A percentile compares a stretch with the other conserved stretches of the same genome.
Conservation (phyloP, 2,113 vertebrate species). For the Paradoxurus hermaphroditus region DNA sequence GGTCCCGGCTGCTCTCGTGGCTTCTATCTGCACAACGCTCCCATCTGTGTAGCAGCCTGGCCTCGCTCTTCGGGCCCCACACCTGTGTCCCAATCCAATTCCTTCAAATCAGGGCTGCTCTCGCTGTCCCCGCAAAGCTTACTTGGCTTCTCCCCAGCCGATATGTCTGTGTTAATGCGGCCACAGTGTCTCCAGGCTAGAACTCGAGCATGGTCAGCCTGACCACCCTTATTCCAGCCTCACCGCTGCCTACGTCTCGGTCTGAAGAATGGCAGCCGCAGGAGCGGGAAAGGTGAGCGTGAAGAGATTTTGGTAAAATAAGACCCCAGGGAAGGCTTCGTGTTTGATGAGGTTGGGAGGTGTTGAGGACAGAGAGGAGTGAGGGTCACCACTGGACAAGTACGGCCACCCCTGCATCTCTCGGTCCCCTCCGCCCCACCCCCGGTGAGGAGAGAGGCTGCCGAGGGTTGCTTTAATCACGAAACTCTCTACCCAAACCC, state of each 20-base stretch:
- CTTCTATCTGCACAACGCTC: no score
- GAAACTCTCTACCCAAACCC: background rate
- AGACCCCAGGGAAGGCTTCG: no score
- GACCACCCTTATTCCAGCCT: background rate
- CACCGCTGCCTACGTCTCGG: background rate
- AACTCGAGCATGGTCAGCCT: background rate
- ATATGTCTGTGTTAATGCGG: background rate
- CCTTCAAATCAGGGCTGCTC: background rate
- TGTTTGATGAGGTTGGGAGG: background rate
- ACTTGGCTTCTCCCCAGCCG: no score
- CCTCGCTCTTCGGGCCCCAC: background rate
- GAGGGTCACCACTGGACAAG: background rate
- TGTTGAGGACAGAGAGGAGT: no score
- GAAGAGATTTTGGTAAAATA: background rate
- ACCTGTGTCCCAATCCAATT: background rate
- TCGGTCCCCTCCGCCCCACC: background rate
- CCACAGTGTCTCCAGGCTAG: background rate
- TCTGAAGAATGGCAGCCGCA: background rate
- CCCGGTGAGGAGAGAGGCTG: background rate
- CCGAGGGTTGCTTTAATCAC: background rate
- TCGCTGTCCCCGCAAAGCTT: background rate
- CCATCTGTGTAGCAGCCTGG: background rate
- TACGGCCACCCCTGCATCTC: background rate
- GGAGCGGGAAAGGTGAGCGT: no score
- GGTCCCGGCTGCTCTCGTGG: background rate